Evolutionary conservation across 2,797 vertebrate genomes (phyloP), one percentile per base, ranked within the genome.

Genomic region (Choloepus didactylus): DNA sequence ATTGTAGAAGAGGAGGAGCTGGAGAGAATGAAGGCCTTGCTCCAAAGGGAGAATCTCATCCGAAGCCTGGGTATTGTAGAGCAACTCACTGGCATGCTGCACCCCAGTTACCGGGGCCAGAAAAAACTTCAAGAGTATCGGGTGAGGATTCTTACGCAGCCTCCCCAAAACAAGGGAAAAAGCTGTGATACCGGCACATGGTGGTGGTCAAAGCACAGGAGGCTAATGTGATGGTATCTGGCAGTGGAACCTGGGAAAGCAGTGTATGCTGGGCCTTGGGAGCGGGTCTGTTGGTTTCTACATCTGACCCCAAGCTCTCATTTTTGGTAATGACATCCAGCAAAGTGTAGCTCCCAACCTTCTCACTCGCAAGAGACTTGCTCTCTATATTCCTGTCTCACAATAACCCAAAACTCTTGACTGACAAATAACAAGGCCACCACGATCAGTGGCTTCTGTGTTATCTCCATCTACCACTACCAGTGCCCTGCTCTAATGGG

Each of bases 1-100:
- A 99, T 99, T 0, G 94, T 98, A 88, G 98, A 98, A 64, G 46
- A 97, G 0, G 98, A 99, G 93, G 98, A 99, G 95, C 92, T 97
- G n/a, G 98, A 96, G 89, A 96, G 98, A 76, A 72, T 98, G 49
- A 96, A 95, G 5, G 97, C 97, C 49, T 97, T 98, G 73, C 70
- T 97, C 38, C 97, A 96, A 81, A 98, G 98, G 9, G 97, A 98
- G 88, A 98, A 96, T 12, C 98, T 98, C 16, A 98, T 99, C 95
- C 96, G 84, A 21, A 90, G 97, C 11, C 95, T 98, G 75, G 98
- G 98, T 80, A 96, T 98, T 15, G 49, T 82, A 0, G 96, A 98
- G 9, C 98, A 96, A 95, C 97, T 98, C 29, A 96, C 89, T 12
- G 96, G 0, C 73, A 93, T 98, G 91, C 96, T 98, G 60, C 79